Evolutionary conservation across 2,113 vertebrate species (phyloP), one percentile per base, ranked within the genome.

Genomic region (Perca fluviatilis): DNA sequence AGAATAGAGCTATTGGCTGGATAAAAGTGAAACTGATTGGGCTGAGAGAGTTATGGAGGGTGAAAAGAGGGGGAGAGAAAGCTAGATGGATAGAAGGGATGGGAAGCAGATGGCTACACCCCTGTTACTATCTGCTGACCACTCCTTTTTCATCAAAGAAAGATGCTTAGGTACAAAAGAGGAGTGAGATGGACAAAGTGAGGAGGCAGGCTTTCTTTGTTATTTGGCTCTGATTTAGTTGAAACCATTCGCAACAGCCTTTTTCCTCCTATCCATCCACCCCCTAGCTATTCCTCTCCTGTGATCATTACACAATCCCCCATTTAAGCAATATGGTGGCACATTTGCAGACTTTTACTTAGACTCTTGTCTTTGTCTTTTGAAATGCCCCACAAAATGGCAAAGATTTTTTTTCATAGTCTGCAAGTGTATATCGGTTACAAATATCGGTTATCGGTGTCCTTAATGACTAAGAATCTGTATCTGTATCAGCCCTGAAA

Each of bases 11-110:
- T 82, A 84, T 82, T 87, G 85, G 89, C 78, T 81, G 68, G 84
- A 63, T 79, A 86, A 86, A 90, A 91, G 88, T 66, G 81, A 86
- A 89, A 89, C 84, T 90, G 91, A 93, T 92, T 90, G 87, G 84
- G 84, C 54, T 78, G 51, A 79, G 63, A 83, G 89, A 88, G 73
- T 84, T 89, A 82, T 84, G 79, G 82, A 76, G 67, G 77, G 68
- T 68, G 80, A 75, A 86, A 78, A 76, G 67, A 77, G 67, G 66
- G 63, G 60, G 68, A 46, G 80, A 79, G 78, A 82, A 77, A 68
- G 67, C 40, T 43, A 83, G 64, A 82, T 73, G 54, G 74, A 71
- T 65, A n/a, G 77, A 82, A 43, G 40, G 74, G 71, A 77, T 57
- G 72, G 80, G 56, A 51, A 77, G 82, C 86, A 89, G 93, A 89